phyloP scores from a whole-genome alignment of 2,113 vertebrate genomes.

The Argyrosomus japonicus region DNA sequence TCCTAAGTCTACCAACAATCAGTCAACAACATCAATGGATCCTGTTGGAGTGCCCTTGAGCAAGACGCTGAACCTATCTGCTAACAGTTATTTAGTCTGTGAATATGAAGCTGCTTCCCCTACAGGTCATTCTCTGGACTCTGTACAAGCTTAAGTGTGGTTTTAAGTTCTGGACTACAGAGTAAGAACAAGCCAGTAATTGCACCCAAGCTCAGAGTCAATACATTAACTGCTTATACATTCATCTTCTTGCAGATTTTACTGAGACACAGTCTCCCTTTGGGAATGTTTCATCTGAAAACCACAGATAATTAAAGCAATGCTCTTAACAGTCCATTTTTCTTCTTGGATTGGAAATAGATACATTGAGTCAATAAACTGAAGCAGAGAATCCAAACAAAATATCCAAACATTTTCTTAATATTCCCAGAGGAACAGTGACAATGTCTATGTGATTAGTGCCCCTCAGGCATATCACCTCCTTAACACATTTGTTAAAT shows the following conservation, averaged over 20 bases:
- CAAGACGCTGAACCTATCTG: not conserved
- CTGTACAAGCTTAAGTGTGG: constrained; percentile 6
- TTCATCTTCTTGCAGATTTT: not conserved
- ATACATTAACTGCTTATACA: not conserved
- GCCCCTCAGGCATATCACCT: constrained; percentile 3
- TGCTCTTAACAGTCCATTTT: not conserved
- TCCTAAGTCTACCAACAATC: no score
- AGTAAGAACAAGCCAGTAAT: constrained; percentile 31
- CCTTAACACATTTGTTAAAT: constrained; percentile 48
- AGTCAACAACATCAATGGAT: no score
- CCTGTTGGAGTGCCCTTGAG: not conserved
- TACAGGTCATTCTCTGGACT: not conserved
- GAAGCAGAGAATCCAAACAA: constrained; percentile 18
- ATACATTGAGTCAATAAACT: not conserved
- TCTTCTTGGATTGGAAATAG: constrained; percentile 5
- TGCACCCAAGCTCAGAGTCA: not conserved
- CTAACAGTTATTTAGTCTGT: not conserved
- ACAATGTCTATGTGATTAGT: constrained; percentile 31
- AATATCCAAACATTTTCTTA: constrained; percentile 13
- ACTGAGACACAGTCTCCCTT: constrained; percentile 23
- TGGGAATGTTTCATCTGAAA: constrained; percentile 28
- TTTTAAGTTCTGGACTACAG: not conserved
- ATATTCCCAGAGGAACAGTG: constrained; percentile 24
- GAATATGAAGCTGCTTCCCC: not conserved
- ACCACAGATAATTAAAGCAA: constrained; percentile 15